Evolutionary conservation across 2,113 vertebrate genomes (phyloP), one percentile per base, ranked within the genome.

Genomic region (Plotosus lineatus): DNA sequence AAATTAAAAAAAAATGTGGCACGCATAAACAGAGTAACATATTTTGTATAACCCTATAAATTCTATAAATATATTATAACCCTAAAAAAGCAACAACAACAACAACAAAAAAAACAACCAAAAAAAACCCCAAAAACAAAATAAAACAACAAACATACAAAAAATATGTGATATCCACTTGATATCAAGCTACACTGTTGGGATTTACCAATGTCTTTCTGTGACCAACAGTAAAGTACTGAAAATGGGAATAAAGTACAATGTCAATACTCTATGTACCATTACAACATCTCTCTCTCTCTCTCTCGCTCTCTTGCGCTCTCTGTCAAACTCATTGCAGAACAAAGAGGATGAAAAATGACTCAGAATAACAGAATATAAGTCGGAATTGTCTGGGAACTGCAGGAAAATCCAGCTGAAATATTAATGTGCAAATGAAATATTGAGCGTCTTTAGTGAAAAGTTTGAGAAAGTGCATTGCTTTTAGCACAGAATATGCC

Each of bases 371-470:
- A 76, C 79, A 82, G 79, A 85, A 89, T 86, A 85, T 88, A 78
- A 89, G 82, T 89, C 86, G 81, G 85, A 12, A 83, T 77, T 81
- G 77, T 87, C 80, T 85, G 80, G 87, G 84, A 85, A 90, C 81
- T 66, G 72, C 82, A 72, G 85, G 86, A 83, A 87, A 86, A 86
- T 78, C 77, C 42, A 50, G 6, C 81, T 93, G 42, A 92, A 93
- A 92, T 90, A 92, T 92, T 92, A 86, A 93, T 91, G 82, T 69
- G 33, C 33, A 75, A 61, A 82, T 82, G 72, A 85, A 85, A 82
- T 82, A 85, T 79, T 68, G 68, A 85, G 61, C 50, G 60, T 75
- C 80, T 82, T 26, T 72, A 83, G 90, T 92, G 6, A 90, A 92
- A 91, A 72, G 71, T 79, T 87, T 90, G 88, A 76, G 73, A 73